Base-by-base conservation (phyloP, 2,113 vertebrate species). In the Pollimyrus isidori region DNA sequence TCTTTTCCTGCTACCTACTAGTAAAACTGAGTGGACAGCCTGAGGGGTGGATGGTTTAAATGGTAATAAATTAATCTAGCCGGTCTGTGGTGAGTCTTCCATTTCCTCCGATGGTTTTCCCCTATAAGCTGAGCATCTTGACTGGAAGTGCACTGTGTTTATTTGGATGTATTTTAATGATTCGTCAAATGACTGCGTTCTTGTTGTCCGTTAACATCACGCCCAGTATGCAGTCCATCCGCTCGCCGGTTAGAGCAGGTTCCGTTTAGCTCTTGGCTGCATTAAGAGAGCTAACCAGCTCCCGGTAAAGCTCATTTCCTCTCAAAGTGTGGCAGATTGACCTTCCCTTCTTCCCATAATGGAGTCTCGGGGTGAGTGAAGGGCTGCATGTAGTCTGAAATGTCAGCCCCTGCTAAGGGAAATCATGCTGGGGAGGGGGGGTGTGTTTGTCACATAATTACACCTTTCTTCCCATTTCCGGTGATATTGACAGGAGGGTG, bases 391-490 rank as follows among this genome's bases (percentile, higher is more conserved):
- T 45, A 86, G n/a, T 15, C 35, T 89, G 86, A 80, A 82, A 62
- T 3, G 53, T 17, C 49, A 89, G n/a, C 87, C 45, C 65, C 19
- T 19, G 26, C 84, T 48, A 48, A 39, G 39, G 15, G 45, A 87
- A 53, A 17, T 56, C 9, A n/a, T n/a, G 11, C 4, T 86, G 11
- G 15, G 52, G 52, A 0, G 42, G 19, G 53, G n/a, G 42, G 91
- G 56, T 23, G 53, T 46, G 85, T 89, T 83, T 89, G 91, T 93
- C 90, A 87, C 50, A 88, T 90, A 90, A 93, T 92, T 88, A 76
- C 89, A 89, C 90, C 89, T 87, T 39, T 69, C 65, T 83, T 86
- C 46, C 80, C 65, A 89, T 35, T 58, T 87, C 86, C 4, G 3
- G 9, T 88, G 76, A 86, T 90, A 91, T 92, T 89, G 93, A 91